Conservation (phyloP, 2,888 invertebrate species). For the Agriopis marginaria region DNA sequence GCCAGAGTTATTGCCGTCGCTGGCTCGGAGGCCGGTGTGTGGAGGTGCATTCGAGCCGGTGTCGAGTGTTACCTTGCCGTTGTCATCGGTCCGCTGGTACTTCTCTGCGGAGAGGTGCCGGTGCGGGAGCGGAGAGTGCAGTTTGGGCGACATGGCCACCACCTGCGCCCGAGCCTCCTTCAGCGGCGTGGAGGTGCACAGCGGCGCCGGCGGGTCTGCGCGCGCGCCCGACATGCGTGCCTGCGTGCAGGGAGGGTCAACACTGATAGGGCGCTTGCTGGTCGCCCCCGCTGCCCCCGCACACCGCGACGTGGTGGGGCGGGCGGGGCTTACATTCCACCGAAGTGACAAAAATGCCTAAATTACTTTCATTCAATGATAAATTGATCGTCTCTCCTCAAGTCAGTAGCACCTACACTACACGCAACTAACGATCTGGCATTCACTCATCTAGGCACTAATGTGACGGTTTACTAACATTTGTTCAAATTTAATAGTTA, state of each 20-base stretch:
- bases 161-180: constrained; percentile 68
- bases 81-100: constrained; percentile 63
- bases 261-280: too few species aligned
- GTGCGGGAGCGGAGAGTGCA: constrained; percentile 23
- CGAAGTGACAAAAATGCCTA: too few species aligned
- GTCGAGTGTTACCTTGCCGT: constrained; percentile 39
- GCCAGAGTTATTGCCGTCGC: background rate
- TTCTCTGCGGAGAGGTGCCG: constrained; percentile 52
- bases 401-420: too few species aligned
- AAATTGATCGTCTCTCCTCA: too few species aligned
- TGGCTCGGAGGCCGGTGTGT: background rate
- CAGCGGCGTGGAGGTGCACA: constrained; percentile 76
- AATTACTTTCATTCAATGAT: too few species aligned
- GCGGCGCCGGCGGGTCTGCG: constrained; percentile 54
- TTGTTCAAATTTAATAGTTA: too few species aligned
- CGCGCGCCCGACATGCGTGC: constrained; percentile 10
- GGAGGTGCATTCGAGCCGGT: background rate
- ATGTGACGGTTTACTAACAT: too few species aligned
- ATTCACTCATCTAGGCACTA: too few species aligned
- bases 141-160: constrained; percentile 77
- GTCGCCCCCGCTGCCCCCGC: too few species aligned
- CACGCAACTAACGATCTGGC: too few species aligned
- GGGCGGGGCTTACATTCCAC: too few species aligned
- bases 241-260: background rate
- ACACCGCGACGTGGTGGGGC: too few species aligned